Evolutionary conservation across 1,140 invertebrate genomes (phyloP).

Genomic region (Drosophila sproati): DNA sequence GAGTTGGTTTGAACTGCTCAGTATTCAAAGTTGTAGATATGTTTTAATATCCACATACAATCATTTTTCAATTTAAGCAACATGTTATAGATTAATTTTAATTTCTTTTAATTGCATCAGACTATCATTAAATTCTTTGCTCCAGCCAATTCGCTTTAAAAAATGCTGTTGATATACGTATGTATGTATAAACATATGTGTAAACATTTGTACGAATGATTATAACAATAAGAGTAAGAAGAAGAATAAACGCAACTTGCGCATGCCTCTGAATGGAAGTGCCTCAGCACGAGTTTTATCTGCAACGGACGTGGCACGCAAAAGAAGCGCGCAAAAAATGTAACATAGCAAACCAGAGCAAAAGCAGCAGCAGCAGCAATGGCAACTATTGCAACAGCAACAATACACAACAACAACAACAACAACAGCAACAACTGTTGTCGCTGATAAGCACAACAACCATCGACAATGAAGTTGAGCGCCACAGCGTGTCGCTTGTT

Average conservation of each 20-base stretch:
- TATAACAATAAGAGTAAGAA: constrained; percentile 26
- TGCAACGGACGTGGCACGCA: constrained; percentile 73
- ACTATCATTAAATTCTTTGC: neutral
- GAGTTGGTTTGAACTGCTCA: too few species aligned
- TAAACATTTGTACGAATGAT: constrained; percentile 12
- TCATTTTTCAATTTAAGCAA: too few species aligned
- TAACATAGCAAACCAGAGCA: constrained; percentile 9
- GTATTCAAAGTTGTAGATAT: too few species aligned
- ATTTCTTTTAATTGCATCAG: too few species aligned
- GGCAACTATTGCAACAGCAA: constrained; percentile 13
- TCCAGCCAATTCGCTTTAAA: neutral
- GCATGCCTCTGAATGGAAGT: constrained; percentile 52
- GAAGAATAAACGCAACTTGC: constrained; percentile 37
- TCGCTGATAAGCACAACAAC: constrained; percentile 61
- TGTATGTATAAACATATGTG: neutral
- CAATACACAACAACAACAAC: constrained; percentile 27
- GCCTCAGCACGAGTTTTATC: constrained; percentile 74
- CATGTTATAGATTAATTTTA: too few species aligned
- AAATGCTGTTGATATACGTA: neutral
- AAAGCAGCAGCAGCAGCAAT: constrained; percentile 26
- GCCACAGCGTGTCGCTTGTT: constrained; percentile 37
- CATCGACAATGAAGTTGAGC: constrained; percentile 66
- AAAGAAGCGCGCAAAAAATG: constrained; percentile 30
- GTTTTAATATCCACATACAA: too few species aligned
- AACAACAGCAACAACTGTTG: constrained; percentile 21